phyloP scores from a whole-genome alignment of 2,888 invertebrate genomes.

The Tromatobia lineatoria region DNA sequence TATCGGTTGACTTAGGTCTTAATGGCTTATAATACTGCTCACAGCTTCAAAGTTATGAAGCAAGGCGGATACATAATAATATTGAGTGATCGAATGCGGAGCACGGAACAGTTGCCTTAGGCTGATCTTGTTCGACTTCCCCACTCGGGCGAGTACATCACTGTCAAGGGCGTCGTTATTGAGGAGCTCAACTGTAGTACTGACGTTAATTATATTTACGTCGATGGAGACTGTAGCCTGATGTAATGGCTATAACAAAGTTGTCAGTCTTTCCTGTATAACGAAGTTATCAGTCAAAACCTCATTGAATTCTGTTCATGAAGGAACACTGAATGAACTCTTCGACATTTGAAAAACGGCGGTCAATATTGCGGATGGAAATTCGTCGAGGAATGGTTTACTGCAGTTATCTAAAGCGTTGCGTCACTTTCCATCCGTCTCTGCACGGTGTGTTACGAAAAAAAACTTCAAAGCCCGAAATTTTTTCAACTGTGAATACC shows the following conservation, averaged over 20 bases:
- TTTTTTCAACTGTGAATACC: background rate
- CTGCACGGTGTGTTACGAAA: background rate
- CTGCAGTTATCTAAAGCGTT: background rate
- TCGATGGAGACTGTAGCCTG: no score
- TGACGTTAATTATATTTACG: background rate
- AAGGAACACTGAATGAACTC: background rate
- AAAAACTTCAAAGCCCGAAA: slow-evolving; percentile 33
- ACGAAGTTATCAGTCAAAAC: background rate
- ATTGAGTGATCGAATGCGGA: background rate
- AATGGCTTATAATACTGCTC: no score
- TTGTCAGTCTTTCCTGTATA: background rate
- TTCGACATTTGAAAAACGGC: background rate
- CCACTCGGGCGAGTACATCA: background rate
- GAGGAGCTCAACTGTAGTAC: no score
- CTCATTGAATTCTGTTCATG: background rate
- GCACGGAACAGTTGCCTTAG: background rate
- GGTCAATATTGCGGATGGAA: background rate
- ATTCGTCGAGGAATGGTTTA: background rate
- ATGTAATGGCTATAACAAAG: background rate
- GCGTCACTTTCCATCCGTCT: background rate
- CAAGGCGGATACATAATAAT: background rate
- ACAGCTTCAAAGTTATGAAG: background rate
- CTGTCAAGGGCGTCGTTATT: background rate
- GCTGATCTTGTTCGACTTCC: background rate
- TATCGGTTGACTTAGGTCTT: no score